phyloP scores from a whole-genome alignment of 1,140 invertebrate genomes.

The Apis florea region DNA sequence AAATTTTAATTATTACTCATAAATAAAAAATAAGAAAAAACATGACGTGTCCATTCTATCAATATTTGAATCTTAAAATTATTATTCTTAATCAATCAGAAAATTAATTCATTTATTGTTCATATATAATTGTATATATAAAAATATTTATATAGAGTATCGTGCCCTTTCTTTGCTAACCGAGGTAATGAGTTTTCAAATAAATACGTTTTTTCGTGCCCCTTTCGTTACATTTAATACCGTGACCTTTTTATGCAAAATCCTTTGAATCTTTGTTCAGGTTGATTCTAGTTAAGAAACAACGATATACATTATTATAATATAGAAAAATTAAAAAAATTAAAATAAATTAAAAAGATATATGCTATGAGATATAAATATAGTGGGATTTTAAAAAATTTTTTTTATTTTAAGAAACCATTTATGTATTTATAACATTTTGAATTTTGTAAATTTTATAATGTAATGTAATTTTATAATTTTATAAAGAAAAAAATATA shows the following conservation, averaged over 20 bases:
- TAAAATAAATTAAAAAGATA: not conserved
- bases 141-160: not conserved
- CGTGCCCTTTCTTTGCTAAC: not conserved
- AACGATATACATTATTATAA: not conserved
- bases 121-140: not conserved
- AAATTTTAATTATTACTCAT: no score
- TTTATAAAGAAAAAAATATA: no score
- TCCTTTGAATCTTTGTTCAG: not conserved
- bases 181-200: not conserved
- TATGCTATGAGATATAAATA: not conserved
- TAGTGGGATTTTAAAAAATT: not conserved
- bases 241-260: not conserved
- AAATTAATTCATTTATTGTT: not conserved
- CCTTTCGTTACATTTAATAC: not conserved
- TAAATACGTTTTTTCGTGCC: not conserved
- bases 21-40: no score
- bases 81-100: not conserved
- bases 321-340: not conserved
- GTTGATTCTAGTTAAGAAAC: not conserved
- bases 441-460: no score
- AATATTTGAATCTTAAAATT: not conserved
- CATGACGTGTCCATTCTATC: no score
- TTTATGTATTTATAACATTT: no score
- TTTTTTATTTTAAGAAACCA: no score
- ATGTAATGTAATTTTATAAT: no score